phyloP scores from a whole-genome alignment of 2,888 invertebrate species.

The Apeira syringaria region DNA sequence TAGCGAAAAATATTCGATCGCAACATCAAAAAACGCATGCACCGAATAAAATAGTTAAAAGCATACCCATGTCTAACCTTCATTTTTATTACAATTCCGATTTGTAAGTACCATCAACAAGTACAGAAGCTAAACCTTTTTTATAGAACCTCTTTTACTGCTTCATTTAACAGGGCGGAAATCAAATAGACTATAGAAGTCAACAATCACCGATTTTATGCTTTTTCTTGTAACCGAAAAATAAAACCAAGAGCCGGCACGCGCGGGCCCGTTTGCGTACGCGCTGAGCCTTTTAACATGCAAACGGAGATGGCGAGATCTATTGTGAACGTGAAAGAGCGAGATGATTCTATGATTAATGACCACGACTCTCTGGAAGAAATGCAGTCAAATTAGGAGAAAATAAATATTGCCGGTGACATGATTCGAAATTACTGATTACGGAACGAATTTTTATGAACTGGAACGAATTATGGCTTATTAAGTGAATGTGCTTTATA shows the following conservation, averaged over 20 bases:
- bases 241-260: slow-evolving; percentile 66
- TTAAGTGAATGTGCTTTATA: slow-evolving; percentile 7
- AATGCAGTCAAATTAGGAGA: slow-evolving; percentile 79
- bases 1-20: no score
- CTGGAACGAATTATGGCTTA: slow-evolving; percentile 13
- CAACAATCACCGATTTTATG: slow-evolving; percentile 66
- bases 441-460: slow-evolving; percentile 12
- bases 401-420: slow-evolving; percentile 65
- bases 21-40: no score
- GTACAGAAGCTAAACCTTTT: neutral
- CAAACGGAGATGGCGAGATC: slow-evolving; percentile 45
- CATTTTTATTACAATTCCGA: no score
- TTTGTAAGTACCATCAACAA: no score
- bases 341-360: slow-evolving; percentile 60
- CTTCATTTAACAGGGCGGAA: slow-evolving; percentile 46
- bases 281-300: slow-evolving; percentile 63
- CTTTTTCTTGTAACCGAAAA: slow-evolving; percentile 67
- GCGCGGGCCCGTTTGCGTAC: slow-evolving; percentile 64
- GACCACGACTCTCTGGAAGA: slow-evolving; percentile 63
- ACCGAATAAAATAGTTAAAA: no score
- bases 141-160: slow-evolving; percentile 3
- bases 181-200: slow-evolving; percentile 52
- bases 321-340: slow-evolving; percentile 28
- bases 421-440: slow-evolving; percentile 31
- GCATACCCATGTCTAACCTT: no score